Evolutionary conservation across 2,888 invertebrate species (phyloP), one percentile per base, ranked within the genome.

Genomic region (Eugnorisma glareosa): DNA sequence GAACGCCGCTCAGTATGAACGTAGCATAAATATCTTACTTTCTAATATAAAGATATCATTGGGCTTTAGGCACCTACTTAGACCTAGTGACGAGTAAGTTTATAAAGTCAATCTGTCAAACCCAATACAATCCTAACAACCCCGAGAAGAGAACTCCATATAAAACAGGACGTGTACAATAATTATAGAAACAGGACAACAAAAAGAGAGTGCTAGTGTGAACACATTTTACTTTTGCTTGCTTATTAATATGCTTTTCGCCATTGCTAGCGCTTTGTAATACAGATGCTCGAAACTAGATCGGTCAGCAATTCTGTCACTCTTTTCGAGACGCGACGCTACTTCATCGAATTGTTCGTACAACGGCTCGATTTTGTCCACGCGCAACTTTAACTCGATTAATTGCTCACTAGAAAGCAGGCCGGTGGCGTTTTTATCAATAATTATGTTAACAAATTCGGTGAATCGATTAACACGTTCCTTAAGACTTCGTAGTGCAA

Each of bases 401-500:
- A 24, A 10, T 24, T 24, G 51, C 24, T 45, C 45, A 45, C 45
- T 18, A 45, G 18, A 18, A 40, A 40, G 40, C 40, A 0, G 1
- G 40, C 6, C 10, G 40, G n/a, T n/a, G n/a, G n/a, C n/a, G n/a
- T n/a, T n/a, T n/a, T 40, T 40, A 1, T 43, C 43, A 0, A 13
- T 13, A 1, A 48, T 21, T 8, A 0, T 1, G 21, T 7, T 6
- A 28, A 28, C 6, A 31, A 59, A 59, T 2, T 8, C 8, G 3
- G 0, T 0, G 31, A 59, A 59, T 31, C 8, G 31, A 1, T 1
- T 0, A 18, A 31, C 31, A 18, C 31, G 59, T 1, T 8, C 8
- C 8, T 18, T 2, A 3, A 59, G 3, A 31, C 31, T 59, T 3
- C 0, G 0, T 3, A 3, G 3, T 31, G 24, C 8, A 1, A 0